Base-by-base conservation (phyloP, 2,888 invertebrate species). In the Eristalinus sepulchralis region DNA sequence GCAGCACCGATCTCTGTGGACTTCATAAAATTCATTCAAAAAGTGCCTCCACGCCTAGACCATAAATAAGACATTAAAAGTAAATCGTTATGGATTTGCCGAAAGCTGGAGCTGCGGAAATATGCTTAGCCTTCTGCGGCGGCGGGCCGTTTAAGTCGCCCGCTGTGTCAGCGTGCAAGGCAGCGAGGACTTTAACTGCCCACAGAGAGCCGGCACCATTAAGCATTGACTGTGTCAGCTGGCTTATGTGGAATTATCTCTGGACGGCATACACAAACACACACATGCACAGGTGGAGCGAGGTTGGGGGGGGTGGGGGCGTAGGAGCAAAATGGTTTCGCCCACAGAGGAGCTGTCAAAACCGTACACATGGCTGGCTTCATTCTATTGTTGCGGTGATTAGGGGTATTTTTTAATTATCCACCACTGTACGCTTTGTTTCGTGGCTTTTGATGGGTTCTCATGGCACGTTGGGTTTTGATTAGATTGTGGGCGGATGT, bases 11-110 rank as follows among this genome's bases (percentile, higher is more conserved):
- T 57, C 59, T 62, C 60, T 20, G 60, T 33, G 60, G 62, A 47
- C 62, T 53, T 72, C 33, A 24, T n/a, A 62, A 47, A 47, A 17
- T 17, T 47, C 17, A 17, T 4, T 39, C 27, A 36, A 34, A 34
- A 8, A 66, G 8, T 10, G 20, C 31, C 20, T 8, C 57, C 60
- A 53, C 34, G 72, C 62, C 62, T 62, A 34, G 9, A 5, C 22
- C 72, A 63, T 72, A 63, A 72, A 72, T 63, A 63, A 63, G 27
- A 63, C 53, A 63, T 34, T 63, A 72, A 63, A 63, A 31, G 33
- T 39, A 63, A 72, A 53, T 47, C 53, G 72, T 53, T 72, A 53
- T 63, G 53, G 62, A 72, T 63, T 63, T 47, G 53, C n/a, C n/a
- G 47, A 47, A 47, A n/a, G 17, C 22, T 62, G 33, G 13, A 53